These are phyloP conservation scores for Drosophila ironensis DNA, from an alignment of 1,140 invertebrate species.

Conservation along the genomic window DNA sequence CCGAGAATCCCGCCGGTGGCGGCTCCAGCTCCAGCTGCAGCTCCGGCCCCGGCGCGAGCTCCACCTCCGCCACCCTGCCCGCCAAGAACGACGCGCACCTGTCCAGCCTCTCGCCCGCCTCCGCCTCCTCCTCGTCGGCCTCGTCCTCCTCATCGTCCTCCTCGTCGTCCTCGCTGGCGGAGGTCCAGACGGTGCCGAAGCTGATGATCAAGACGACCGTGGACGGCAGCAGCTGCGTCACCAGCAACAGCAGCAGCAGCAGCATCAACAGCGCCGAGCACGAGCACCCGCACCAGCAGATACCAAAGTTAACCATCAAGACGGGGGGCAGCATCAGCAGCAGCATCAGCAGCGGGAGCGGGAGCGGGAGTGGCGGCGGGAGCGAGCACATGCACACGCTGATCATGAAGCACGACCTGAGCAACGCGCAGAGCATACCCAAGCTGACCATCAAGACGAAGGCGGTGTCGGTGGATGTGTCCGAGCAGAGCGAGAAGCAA, in stretches of 20 bases:
- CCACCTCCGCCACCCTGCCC: slow-evolving; percentile 5
- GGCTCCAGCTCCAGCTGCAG: slow-evolving; percentile 7
- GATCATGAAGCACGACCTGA: slow-evolving; percentile 69
- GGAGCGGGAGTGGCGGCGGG: slow-evolving; percentile 1
- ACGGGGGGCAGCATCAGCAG: slow-evolving; percentile 37
- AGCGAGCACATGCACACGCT: slow-evolving; percentile 63
- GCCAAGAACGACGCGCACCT: slow-evolving; percentile 56
- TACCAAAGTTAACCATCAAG: slow-evolving; percentile 78
- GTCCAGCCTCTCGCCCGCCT: slow-evolving; percentile 67
- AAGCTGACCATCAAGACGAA: slow-evolving; percentile 73
- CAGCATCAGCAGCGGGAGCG: slow-evolving; percentile 1
- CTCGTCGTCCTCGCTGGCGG: slow-evolving; percentile 38
- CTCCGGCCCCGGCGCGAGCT: slow-evolving; percentile 5
- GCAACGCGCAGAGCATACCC: slow-evolving; percentile 69
- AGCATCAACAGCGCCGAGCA: slow-evolving; percentile 29
- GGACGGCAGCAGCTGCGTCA: slow-evolving; percentile 53
- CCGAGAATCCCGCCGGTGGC: slow-evolving; percentile 37
- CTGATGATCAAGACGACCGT: slow-evolving; percentile 77
- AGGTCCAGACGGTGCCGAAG: slow-evolving; percentile 65
- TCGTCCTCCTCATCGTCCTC: slow-evolving; percentile 50
- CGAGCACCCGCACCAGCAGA: slow-evolving; percentile 28
- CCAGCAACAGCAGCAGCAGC: slow-evolving; percentile 7
- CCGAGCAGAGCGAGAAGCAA: slow-evolving; percentile 41
- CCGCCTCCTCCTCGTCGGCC: slow-evolving; percentile 56
- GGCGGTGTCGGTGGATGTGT: slow-evolving; percentile 35